Percentiles rank a stretch among this genome's conserved stretches.
Evolutionary conservation across 2,797 vertebrate genomes (phyloP).

Genomic region (Darevskia nairensis): DNA sequence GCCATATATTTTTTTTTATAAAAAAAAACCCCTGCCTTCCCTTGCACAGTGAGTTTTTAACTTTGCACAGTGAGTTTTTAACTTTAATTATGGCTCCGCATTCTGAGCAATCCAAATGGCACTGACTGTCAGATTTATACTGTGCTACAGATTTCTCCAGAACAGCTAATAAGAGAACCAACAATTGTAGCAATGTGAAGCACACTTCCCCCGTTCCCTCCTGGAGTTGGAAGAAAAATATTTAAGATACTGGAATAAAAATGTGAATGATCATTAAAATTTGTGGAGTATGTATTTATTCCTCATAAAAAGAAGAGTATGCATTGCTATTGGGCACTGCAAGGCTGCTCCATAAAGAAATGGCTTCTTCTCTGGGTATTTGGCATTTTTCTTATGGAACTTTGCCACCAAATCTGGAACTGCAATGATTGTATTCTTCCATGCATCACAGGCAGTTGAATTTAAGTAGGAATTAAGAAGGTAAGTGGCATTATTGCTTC

Average conservation of each 20-base stretch:
- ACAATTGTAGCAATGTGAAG: conserved; percentile 21
- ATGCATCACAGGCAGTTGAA: conserved; percentile 16
- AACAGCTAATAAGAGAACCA: conserved; percentile 20
- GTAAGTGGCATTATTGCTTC: conserved; percentile 24
- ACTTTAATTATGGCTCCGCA: not conserved
- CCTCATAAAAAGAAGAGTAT: conserved; percentile 47
- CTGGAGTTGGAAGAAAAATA: conserved; percentile 63
- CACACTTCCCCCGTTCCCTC: not conserved
- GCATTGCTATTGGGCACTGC: conserved; percentile 49
- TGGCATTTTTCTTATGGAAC: conserved; percentile 40
- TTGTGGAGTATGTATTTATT: conserved; percentile 69
- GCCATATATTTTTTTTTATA: not conserved
- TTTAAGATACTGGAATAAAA: conserved; percentile 63
- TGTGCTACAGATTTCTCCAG: conserved; percentile 27
- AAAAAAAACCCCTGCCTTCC: not conserved
- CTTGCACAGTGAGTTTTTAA: not conserved
- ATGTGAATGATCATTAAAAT: conserved; percentile 58
- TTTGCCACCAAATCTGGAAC: conserved; percentile 42
- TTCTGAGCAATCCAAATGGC: not conserved
- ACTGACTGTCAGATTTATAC: not conserved
- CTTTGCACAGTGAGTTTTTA: not conserved
- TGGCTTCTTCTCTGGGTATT: conserved; percentile 49
- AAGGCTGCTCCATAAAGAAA: conserved; percentile 57
- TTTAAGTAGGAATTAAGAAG: not conserved
- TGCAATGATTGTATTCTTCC: conserved; percentile 48